Evolutionary conservation across 2,797 vertebrate species (phyloP).

Genomic region (Manis crassicaudata): DNA sequence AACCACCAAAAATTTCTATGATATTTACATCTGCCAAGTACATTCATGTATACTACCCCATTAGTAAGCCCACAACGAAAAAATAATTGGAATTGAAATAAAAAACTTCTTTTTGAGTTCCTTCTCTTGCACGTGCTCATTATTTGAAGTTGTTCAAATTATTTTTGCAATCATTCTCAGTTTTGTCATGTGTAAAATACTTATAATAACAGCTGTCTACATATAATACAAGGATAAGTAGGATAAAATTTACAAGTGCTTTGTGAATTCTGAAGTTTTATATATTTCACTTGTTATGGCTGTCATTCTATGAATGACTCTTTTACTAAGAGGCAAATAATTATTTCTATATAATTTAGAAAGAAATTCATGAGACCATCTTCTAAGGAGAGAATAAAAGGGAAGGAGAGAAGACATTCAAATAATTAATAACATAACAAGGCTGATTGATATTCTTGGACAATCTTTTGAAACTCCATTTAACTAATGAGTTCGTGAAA

Average conservation of each 20-base stretch:
- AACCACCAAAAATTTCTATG: neutral
- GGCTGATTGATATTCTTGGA: neutral
- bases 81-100: neutral
- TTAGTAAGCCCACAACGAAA: constrained; percentile 4
- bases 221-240: neutral
- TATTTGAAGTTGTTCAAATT: neutral
- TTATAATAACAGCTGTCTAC: neutral
- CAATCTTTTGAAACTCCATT: neutral
- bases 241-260: neutral
- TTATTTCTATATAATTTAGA: neutral
- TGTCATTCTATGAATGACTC: neutral
- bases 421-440: neutral
- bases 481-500: neutral
- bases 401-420: neutral
- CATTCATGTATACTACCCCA: neutral
- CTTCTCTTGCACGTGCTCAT: neutral
- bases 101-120: neutral
- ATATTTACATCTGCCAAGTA: neutral
- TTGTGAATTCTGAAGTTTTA: neutral
- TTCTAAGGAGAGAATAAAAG: neutral
- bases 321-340: constrained; percentile 11
- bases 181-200: neutral
- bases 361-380: neutral
- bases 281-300: neutral
- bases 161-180: neutral